Evolutionary conservation across 2,888 invertebrate species (phyloP).

Genomic region (Amphipoea oculea): DNA sequence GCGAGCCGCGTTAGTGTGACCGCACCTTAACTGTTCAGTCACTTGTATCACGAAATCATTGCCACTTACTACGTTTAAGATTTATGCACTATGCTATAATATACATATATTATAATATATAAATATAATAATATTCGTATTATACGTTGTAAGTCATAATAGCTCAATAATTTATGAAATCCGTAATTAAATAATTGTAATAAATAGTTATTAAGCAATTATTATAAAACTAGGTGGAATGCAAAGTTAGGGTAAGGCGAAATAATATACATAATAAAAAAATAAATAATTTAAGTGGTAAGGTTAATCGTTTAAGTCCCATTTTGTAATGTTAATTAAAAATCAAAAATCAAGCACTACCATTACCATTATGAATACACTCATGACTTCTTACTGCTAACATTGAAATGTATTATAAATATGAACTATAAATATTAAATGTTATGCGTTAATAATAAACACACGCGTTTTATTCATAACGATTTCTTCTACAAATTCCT

Average conservation of each 20-base stretch:
- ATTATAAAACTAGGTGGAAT: constrained; percentile 75
- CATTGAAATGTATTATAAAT: constrained; percentile 91
- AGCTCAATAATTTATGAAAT: constrained; percentile 87
- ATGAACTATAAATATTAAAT: constrained; percentile 92
- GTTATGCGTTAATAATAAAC: constrained; percentile 93
- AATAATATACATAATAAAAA: constrained; percentile 80
- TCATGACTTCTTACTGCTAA: constrained; percentile 90
- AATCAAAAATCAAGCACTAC: constrained; percentile 88
- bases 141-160: constrained; percentile 78
- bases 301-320: constrained; percentile 82
- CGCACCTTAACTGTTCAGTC: constrained; percentile 62
- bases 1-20: constrained; percentile 47
- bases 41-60: constrained; percentile 75
- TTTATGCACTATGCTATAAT: constrained; percentile 84
- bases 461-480: constrained; percentile 78
- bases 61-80: constrained; percentile 79
- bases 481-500: background rate
- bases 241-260: constrained; percentile 72
- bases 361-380: constrained; percentile 89
- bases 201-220: constrained; percentile 82
- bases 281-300: constrained; percentile 76
- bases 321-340: constrained; percentile 90
- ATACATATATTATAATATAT: constrained; percentile 64
- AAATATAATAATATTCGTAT: constrained; percentile 73
- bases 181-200: constrained; percentile 79